Evolutionary conservation across 2,797 vertebrate species (phyloP).

Genomic region (Melanotaenia maccullochi): DNA sequence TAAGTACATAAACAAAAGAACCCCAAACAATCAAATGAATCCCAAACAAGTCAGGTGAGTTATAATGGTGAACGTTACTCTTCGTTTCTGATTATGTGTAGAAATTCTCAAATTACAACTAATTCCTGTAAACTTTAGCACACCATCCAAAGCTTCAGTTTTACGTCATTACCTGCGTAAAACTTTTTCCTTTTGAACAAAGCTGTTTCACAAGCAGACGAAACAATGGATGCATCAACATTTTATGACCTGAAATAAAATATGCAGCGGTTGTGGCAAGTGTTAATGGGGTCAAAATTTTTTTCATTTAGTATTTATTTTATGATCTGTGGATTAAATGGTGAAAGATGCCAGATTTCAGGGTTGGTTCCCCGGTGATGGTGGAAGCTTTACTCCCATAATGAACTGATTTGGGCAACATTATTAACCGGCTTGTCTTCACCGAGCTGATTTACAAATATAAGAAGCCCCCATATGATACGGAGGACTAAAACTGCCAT

Average conservation of each 20-base stretch:
- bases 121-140: neutral
- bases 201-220: no score
- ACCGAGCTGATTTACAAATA: neutral
- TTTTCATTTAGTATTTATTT: no score
- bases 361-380: neutral
- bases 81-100: neutral
- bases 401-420: neutral
- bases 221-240: no score
- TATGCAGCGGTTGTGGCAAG: neutral
- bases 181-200: neutral
- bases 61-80: conserved; percentile 4
- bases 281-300: neutral
- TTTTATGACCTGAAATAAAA: neutral
- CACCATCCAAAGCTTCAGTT: neutral
- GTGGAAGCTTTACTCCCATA: neutral
- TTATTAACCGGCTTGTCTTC: neutral
- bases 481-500: neutral
- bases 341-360: neutral
- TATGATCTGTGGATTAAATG: neutral
- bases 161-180: neutral
- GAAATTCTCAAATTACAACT: neutral
- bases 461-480: neutral
- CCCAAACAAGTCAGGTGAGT: conserved; percentile 41
- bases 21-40: conserved; percentile 38
- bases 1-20: conserved; percentile 18